phyloP scores from a whole-genome alignment of 37 sponge, comb jelly and placozoan species.

The Tethya wilhelma region DNA sequence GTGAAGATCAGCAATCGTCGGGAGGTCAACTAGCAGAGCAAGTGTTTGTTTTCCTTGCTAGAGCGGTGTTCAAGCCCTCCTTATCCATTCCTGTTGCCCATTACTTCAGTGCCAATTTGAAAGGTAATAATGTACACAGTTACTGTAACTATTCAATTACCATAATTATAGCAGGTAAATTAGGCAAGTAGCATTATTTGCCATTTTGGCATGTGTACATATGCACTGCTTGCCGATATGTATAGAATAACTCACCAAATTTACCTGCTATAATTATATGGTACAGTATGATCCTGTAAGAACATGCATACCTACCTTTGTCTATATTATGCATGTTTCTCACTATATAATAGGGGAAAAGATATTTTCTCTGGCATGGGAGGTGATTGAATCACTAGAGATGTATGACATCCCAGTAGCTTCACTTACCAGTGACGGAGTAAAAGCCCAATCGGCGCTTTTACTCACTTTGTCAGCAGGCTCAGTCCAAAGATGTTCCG shows the following conservation, averaged over 20 bases:
- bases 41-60: conserved; percentile 1
- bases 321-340: no score
- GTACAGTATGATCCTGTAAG: no score
- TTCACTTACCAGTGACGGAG: conserved; percentile 36
- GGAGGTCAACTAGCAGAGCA: neutral
- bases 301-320: no score
- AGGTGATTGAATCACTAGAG: conserved; percentile 11
- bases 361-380: conserved; percentile 20
- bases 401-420: conserved; percentile 27
- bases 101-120: no score
- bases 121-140: no score
- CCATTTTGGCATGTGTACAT: neutral
- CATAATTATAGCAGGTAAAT: neutral
- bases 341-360: conserved; percentile 10
- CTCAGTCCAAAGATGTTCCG: neutral
- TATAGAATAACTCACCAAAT: no score
- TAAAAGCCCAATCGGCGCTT: conserved; percentile 26
- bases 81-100: conserved; percentile 13
- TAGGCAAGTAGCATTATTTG: neutral
- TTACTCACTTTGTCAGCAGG: conserved; percentile 1
- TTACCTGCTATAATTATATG: no score
- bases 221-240: no score
- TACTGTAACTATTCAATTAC: neutral
- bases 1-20: neutral
- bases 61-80: conserved; percentile 16